Evolutionary conservation across 2,113 vertebrate genomes (phyloP).

Genomic region (Stigmatopora nigra): DNA sequence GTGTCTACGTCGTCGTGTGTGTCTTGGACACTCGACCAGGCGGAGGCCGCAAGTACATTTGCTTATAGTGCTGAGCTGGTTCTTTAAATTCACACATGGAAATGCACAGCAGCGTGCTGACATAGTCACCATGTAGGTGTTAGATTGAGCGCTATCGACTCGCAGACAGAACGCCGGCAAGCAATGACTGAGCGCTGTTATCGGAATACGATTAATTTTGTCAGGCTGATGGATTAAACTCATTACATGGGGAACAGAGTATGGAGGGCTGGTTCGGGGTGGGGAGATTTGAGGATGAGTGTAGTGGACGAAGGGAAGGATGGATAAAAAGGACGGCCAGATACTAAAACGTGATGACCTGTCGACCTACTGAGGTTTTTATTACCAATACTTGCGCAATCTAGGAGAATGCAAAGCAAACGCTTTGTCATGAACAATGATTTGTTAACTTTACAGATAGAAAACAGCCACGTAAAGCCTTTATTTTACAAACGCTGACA

Average conservation of each 20-base stretch:
- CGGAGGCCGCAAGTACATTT: slow-evolving; percentile 55
- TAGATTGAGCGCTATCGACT: slow-evolving; percentile 58
- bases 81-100: slow-evolving; percentile 29
- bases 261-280: slow-evolving; percentile 25
- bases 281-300: slow-evolving; percentile 18
- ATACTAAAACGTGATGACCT: background rate
- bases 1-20: slow-evolving; percentile 49
- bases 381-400: background rate
- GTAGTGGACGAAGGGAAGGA: background rate
- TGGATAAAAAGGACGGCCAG: background rate
- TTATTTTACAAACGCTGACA: too few relatives aligned
- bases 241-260: slow-evolving; percentile 57
- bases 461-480: background rate
- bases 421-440: background rate
- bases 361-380: background rate
- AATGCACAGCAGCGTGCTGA: slow-evolving; percentile 28
- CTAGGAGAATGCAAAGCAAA: background rate
- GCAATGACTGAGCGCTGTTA: slow-evolving; percentile 58
- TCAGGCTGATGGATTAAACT: slow-evolving; percentile 70
- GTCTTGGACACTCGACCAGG: slow-evolving; percentile 53
- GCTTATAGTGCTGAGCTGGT: slow-evolving; percentile 60
- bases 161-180: slow-evolving; percentile 54
- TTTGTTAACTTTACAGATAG: background rate
- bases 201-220: slow-evolving; percentile 70
- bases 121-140: slow-evolving; percentile 54